Conservation (phyloP, 92 coral and sea anemone genomes). For the Hydrozoanthus gracilis region DNA sequence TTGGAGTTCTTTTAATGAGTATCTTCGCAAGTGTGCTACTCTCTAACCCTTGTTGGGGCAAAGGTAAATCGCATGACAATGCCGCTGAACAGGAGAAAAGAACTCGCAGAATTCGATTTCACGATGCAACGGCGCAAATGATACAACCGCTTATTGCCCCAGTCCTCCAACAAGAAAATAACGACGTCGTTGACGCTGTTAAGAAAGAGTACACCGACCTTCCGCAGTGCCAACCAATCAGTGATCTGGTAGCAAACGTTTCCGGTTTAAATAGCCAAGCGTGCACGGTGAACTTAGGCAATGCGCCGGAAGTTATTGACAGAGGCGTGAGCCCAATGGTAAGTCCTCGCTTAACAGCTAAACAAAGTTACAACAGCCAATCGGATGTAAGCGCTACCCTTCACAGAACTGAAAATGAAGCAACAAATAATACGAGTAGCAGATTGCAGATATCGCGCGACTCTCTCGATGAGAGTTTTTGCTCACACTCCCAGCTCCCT, state of each 20-base stretch:
- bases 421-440: not conserved
- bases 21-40: conserved; percentile 78
- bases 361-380: not conserved
- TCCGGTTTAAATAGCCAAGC: conserved; percentile 51
- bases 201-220: conserved; percentile 80
- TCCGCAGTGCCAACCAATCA: conserved; percentile 84
- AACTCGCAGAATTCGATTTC: conserved; percentile 61
- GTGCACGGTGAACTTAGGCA: conserved; percentile 49
- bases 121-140: conserved; percentile 63
- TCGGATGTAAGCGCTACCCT: not conserved
- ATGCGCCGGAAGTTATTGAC: conserved; percentile 65
- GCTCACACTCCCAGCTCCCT: not conserved
- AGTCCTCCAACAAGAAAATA: conserved; percentile 94
- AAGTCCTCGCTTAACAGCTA: not conserved
- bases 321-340: conserved; percentile 72
- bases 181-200: conserved; percentile 93
- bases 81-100: not conserved
- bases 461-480: conserved; percentile 29
- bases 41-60: conserved; percentile 55
- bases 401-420: not conserved
- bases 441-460: conserved; percentile 1
- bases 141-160: conserved; percentile 71
- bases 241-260: conserved; percentile 56
- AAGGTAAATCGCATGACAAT: not conserved
- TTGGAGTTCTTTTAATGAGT: conserved; percentile 80